phyloP scores from a whole-genome alignment of 2,888 invertebrate species.

The Synergus itoensis region DNA sequence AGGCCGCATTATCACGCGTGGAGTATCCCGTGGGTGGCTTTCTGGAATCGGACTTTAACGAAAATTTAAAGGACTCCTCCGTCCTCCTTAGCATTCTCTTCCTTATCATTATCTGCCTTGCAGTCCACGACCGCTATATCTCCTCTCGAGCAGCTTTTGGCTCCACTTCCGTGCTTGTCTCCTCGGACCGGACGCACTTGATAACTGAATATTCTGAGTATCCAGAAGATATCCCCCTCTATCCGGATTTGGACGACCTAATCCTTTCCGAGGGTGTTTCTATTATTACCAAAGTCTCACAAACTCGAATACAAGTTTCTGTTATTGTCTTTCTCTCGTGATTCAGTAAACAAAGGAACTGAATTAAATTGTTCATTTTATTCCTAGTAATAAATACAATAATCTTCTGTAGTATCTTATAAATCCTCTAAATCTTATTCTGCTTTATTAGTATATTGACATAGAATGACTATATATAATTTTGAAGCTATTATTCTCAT shows the following conservation, averaged over 20 bases:
- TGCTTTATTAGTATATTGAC: too few relatives aligned
- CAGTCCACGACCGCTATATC: conserved; percentile 65
- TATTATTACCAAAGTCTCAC: conserved; percentile 63
- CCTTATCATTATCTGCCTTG: conserved; percentile 56
- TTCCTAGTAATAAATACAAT: not conserved
- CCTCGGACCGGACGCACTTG: conserved; percentile 74
- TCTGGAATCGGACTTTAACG: conserved; percentile 63
- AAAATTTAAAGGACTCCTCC: conserved; percentile 64
- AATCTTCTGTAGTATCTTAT: too few relatives aligned
- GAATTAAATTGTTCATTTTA: not conserved
- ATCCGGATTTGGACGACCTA: conserved; percentile 67
- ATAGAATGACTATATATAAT: too few relatives aligned
- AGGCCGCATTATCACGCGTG: conserved; percentile 45
- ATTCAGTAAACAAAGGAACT: not conserved
- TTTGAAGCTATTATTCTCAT: not conserved
- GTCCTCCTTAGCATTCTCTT: conserved; percentile 36
- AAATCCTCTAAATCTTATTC: too few relatives aligned
- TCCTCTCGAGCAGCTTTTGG: conserved; percentile 69
- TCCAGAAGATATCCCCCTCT: conserved; percentile 51
- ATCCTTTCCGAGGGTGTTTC: conserved; percentile 70
- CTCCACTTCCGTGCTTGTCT: conserved; percentile 73
- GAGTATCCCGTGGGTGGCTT: conserved; percentile 54
- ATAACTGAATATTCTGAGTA: conserved; percentile 70
- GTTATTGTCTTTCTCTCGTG: not conserved
- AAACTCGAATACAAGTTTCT: conserved; percentile 49